These are phyloP conservation scores for Leptinotarsa texana DNA, from an alignment of 1,140 invertebrate species.

Conservation along the genomic window DNA sequence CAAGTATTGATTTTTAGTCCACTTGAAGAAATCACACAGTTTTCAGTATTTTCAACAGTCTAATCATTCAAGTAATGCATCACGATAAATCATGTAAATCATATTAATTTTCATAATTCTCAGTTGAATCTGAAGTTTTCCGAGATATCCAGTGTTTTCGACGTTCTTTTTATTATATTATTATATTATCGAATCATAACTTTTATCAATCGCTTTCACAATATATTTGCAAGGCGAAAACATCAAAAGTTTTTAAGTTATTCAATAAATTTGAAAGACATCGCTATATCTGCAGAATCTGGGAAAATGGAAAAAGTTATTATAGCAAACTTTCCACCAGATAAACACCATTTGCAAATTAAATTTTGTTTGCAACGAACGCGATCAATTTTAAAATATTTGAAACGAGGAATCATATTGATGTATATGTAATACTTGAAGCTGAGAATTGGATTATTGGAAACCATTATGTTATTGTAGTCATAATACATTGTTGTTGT, in stretches of 20 bases:
- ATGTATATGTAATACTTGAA: neutral
- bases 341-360: constrained; percentile 31
- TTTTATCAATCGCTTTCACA: neutral
- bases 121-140: too few relatives aligned
- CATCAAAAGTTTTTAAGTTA: constrained; percentile 20
- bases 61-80: too few relatives aligned
- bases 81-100: too few relatives aligned
- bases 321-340: constrained; percentile 17
- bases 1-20: too few relatives aligned
- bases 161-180: neutral
- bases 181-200: neutral
- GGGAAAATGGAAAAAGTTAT: constrained; percentile 28
- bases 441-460: neutral
- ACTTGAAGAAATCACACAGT: too few relatives aligned
- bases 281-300: constrained; percentile 6
- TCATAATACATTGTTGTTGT: too few relatives aligned
- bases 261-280: constrained; percentile 24
- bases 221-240: constrained; percentile 14
- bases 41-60: too few relatives aligned
- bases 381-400: constrained; percentile 21
- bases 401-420: constrained; percentile 1
- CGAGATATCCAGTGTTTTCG: too few relatives aligned
- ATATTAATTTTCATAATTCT: too few relatives aligned
- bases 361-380: constrained; percentile 20
- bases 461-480: too few relatives aligned